Base-by-base conservation (phyloP, 1,140 invertebrate genomes). In the Drosophila repletoides region DNA sequence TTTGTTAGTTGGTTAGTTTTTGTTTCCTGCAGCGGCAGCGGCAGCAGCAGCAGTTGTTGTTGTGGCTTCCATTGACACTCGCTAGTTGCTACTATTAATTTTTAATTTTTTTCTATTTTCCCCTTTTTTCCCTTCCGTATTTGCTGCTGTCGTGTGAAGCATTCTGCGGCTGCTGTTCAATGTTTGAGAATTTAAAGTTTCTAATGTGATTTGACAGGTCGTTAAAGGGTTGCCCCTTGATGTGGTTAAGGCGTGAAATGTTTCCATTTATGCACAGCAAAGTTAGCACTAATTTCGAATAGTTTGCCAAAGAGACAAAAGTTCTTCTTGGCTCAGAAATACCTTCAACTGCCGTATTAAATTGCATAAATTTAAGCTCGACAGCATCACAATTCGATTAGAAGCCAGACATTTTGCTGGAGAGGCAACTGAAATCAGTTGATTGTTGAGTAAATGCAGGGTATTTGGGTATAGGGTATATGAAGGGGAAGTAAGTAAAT, bases 71-170 rank as follows among this genome's bases (percentile, higher is more conserved):
- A 83, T 83, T 84, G 79, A 56, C 80, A 83, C 79, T 83, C 80
- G 70, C 80, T 73, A 83, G 80, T 86, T 86, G 79, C 79, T 84
- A 84, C 79, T 84, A 83, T 86, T 84, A 83, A 83, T 83, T 83
- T 83, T 83, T 74, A 74, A 77, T 77, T 84, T 74, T 83, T 83
- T 75, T 40, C 40, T 34, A 31, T 3, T 7, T 40, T 15, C 15
- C 14, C 17, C 33, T 17, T 6, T 2, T 5, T 10, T n/a, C 38
- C 31, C 0, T 38, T 48, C 10, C 2, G 10, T 17, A n/a, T 38
- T 56, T 46, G 41, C 17, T 31, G 17, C 19, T 40, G 46, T 38
- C 38, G 51, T 69, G 53, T 75, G 58, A 36, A 41, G 51, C 69
- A 72, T 58, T 81, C 80, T 81, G 72, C 55, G 77, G 72, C 73